Percentiles rank a stretch among this genome's conserved stretches.
Evolutionary conservation across 2,888 invertebrate species (phyloP).

Genomic region (Petrophora chlorosata): DNA sequence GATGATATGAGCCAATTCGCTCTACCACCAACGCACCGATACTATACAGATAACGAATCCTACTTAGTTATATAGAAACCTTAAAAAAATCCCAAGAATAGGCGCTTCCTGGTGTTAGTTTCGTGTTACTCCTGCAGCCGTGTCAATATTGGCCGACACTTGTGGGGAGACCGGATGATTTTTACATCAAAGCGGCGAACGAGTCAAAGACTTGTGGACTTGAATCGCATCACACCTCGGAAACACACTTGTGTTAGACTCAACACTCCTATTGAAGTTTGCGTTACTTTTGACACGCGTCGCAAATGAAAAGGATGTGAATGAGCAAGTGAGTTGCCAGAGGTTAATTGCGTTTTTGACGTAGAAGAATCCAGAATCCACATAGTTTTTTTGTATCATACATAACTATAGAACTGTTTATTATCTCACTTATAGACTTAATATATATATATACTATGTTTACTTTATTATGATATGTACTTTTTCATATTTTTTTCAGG

Average conservation of each 20-base stretch:
- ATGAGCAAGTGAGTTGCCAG: not conserved
- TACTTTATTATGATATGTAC: too few relatives aligned
- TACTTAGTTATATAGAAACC: not conserved
- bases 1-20: too few relatives aligned
- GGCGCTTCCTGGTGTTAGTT: constrained; percentile 28
- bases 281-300: constrained; percentile 16
- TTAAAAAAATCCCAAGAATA: constrained; percentile 22
- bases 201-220: constrained; percentile 50
- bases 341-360: too few relatives aligned
- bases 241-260: constrained; percentile 21
- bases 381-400: too few relatives aligned
- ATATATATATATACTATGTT: too few relatives aligned
- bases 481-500: too few relatives aligned
- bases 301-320: constrained; percentile 33
- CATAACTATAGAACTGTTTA: too few relatives aligned
- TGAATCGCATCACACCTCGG: constrained; percentile 48
- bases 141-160: constrained; percentile 73
- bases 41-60: too few relatives aligned
- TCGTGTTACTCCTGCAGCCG: constrained; percentile 31
- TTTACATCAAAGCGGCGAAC: constrained; percentile 76
- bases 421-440: too few relatives aligned
- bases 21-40: too few relatives aligned
- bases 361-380: too few relatives aligned
- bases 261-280: constrained; percentile 27
- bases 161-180: constrained; percentile 63